A percentile compares a stretch with the other conserved stretches of the same genome.
These are phyloP conservation scores for Umimayanthus chanpuru DNA, from an alignment of 92 coral and sea anemone genomes.

Conservation along the genomic window DNA sequence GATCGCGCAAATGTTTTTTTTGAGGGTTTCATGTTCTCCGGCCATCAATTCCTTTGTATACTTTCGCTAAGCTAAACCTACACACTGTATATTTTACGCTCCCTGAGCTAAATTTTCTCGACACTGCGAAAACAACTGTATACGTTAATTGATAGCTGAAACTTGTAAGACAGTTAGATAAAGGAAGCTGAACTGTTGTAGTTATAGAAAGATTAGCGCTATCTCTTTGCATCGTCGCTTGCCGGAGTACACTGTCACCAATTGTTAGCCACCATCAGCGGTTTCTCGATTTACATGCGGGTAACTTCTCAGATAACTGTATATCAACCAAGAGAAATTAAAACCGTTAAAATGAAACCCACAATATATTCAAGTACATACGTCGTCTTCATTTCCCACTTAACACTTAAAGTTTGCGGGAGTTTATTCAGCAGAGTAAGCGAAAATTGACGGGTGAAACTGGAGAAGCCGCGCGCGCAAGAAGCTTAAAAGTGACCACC, in stretches of 20 bases:
- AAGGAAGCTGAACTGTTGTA: constrained; percentile 45
- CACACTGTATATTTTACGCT: constrained; percentile 60
- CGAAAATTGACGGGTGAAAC: constrained; percentile 9
- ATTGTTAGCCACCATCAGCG: constrained; percentile 43
- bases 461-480: constrained; percentile 38
- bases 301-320: constrained; percentile 89
- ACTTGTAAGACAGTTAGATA: constrained; percentile 35
- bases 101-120: constrained; percentile 38
- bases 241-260: constrained; percentile 41
- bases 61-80: constrained; percentile 62
- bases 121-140: constrained; percentile 22
- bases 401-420: constrained; percentile 29
- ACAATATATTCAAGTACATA: constrained; percentile 69
- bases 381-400: constrained; percentile 56
- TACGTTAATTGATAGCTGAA: constrained; percentile 42
- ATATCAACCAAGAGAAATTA: constrained; percentile 88
- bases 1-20: constrained; percentile 74
- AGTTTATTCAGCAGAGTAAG: neutral
- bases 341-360: constrained; percentile 83
- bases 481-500: constrained; percentile 5
- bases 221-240: constrained; percentile 45
- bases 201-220: constrained; percentile 55
- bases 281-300: constrained; percentile 90
- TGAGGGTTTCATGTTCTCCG: constrained; percentile 45
- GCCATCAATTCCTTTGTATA: constrained; percentile 53